Conservation (phyloP, 1,140 invertebrate genomes). For the Papilio helenus region DNA sequence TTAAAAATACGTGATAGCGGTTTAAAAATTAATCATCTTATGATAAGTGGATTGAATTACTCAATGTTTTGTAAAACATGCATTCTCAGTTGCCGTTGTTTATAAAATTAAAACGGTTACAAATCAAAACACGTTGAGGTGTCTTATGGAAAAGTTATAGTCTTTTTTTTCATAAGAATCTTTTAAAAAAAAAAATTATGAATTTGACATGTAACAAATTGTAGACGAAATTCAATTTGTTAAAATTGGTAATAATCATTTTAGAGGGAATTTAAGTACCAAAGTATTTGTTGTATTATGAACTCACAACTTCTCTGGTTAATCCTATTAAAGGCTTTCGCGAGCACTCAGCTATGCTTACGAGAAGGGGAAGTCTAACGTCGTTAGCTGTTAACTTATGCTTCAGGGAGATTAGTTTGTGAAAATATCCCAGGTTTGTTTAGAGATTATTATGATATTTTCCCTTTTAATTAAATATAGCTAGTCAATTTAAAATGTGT, state of each 20-base stretch:
- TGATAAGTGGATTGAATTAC: not conserved
- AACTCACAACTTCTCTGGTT: too few species aligned
- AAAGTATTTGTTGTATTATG: not conserved
- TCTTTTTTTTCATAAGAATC: not conserved
- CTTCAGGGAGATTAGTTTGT: too few species aligned
- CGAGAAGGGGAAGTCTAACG: too few species aligned
- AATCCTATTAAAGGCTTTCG: not conserved
- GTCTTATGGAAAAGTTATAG: too few species aligned
- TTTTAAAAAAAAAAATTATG: too few species aligned
- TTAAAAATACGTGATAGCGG: not conserved
- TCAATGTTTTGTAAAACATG: constrained; percentile 8
- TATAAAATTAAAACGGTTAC: constrained; percentile 11
- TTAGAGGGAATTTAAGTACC: not conserved
- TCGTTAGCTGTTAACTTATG: too few species aligned
- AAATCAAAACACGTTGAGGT: not conserved
- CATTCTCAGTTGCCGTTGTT: not conserved
- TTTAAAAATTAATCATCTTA: not conserved
- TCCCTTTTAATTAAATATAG: too few species aligned
- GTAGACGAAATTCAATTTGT: not conserved
- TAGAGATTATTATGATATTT: too few species aligned
- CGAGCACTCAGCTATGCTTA: too few species aligned
- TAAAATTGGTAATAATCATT: not conserved
- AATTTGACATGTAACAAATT: not conserved
- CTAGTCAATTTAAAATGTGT: too few species aligned
- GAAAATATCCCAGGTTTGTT: too few species aligned